Evolutionary conservation across 2,797 vertebrate genomes (phyloP).

Genomic region (Danio choprae): DNA sequence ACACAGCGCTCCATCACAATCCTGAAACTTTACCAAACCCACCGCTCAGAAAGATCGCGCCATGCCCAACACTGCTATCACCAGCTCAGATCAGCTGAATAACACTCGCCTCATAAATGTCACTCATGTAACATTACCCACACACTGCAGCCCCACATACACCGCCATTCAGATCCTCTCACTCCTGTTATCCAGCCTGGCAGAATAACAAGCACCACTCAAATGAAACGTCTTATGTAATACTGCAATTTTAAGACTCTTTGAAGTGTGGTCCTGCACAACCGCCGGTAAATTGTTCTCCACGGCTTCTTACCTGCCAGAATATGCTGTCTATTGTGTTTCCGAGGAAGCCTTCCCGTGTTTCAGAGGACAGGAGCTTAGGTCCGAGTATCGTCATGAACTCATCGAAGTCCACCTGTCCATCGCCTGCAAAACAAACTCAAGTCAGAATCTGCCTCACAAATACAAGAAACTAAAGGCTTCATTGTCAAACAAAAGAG

Average conservation of each 20-base stretch:
- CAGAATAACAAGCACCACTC: not conserved
- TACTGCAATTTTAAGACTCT: not conserved
- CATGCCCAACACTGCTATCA: constrained; percentile 12
- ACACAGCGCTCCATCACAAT: constrained; percentile 48
- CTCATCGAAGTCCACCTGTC: constrained; percentile 95
- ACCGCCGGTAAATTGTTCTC: not conserved
- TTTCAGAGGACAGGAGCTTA: constrained; percentile 93
- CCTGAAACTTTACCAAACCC: constrained; percentile 55
- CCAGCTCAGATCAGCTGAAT: not conserved
- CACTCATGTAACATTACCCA: not conserved
- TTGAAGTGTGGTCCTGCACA: constrained; percentile 22
- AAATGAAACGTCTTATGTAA: not conserved
- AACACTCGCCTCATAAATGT: not conserved
- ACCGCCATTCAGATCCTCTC: not conserved
- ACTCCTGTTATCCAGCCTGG: not conserved
- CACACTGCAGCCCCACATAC: not conserved
- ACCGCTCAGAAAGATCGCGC: constrained; percentile 12
- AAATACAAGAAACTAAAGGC: not conserved
- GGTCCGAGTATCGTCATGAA: constrained; percentile 98
- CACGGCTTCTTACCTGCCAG: constrained; percentile 87
- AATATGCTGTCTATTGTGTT: constrained; percentile 98
- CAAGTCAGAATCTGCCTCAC: not conserved
- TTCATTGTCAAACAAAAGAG: not conserved
- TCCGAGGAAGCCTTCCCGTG: constrained; percentile 92
- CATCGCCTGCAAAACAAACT: constrained; percentile 80